Percentiles rank a stretch among this genome's conserved stretches.
Conservation (phyloP, 2,888 invertebrate genomes). For the Drosophila macrospina region DNA sequence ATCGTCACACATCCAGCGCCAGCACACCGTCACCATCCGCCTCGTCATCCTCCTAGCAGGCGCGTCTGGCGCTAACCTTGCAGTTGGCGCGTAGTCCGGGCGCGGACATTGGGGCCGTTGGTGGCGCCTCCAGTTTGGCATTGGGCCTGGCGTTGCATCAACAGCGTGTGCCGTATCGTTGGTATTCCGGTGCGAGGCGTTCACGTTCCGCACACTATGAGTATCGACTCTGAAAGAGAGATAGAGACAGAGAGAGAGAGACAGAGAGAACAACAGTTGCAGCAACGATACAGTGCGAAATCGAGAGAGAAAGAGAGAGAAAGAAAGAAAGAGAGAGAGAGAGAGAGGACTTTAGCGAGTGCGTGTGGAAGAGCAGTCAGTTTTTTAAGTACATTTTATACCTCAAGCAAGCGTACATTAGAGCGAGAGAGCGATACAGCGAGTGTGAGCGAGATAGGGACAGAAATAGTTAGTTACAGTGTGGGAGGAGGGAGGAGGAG, state of each 20-base stretch:
- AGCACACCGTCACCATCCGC: constrained; percentile 77
- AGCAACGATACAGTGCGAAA: no score
- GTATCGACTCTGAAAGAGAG: constrained; percentile 80
- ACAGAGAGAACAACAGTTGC: no score
- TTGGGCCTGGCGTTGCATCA: constrained; percentile 61
- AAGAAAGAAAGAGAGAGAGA: background rate
- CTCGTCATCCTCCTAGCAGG: constrained; percentile 84
- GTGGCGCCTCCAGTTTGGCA: constrained; percentile 32
- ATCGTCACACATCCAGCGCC: constrained; percentile 61
- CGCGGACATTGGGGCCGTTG: constrained; percentile 68
- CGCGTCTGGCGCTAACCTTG: constrained; percentile 74
- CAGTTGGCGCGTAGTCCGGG: constrained; percentile 83
- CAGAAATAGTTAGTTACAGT: background rate
- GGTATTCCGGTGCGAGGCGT: constrained; percentile 85
- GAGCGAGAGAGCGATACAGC: constrained; percentile 13
- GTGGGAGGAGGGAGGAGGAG: background rate
- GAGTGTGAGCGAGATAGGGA: background rate
- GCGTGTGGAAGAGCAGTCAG: constrained; percentile 3
- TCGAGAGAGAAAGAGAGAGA: no score
- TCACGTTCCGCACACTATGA: constrained; percentile 85
- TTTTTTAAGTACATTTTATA: constrained; percentile 46
- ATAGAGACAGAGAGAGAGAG: background rate
- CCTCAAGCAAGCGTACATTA: constrained; percentile 48
- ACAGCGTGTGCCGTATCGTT: constrained; percentile 81
- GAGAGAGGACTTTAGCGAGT: background rate